Percentiles rank a stretch among this genome's conserved stretches.
phyloP scores from a whole-genome alignment of 2,888 invertebrate genomes.

The Nomada ruficornis region DNA sequence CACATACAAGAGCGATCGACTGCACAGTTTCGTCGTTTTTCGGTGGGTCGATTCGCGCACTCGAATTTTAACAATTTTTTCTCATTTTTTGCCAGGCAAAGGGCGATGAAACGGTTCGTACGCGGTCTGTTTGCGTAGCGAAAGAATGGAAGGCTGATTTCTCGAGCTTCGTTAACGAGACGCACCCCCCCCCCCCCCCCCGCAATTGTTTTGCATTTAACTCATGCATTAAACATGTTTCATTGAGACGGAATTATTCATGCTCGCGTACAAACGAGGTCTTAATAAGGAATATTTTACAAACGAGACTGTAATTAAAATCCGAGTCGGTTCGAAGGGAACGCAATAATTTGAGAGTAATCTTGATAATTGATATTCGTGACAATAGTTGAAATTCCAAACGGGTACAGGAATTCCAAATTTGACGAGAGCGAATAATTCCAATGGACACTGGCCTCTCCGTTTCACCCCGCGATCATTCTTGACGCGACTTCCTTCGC shows the following conservation, averaged over 20 bases:
- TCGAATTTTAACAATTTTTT: not conserved
- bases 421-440: too few species aligned
- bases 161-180: conserved; percentile 26
- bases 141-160: conserved; percentile 26
- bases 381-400: too few species aligned
- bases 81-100: not conserved
- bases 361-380: too few species aligned
- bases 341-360: too few species aligned
- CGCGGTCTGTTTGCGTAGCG: conserved; percentile 11
- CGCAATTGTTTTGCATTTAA: conserved; percentile 11
- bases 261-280: conserved; percentile 9
- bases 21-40: not conserved
- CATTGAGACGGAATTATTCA: conserved; percentile 46
- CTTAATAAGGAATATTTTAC: not conserved
- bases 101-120: not conserved
- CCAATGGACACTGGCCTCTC: too few species aligned
- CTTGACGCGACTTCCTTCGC: not conserved
- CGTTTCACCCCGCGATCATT: not conserved
- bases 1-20: conserved; percentile 32
- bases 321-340: too few species aligned
- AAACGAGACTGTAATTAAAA: too few species aligned
- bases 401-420: too few species aligned
- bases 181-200: conserved; percentile 5
- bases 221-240: conserved; percentile 36
- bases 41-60: conserved; percentile 2